Base-by-base conservation (phyloP, 2,113 vertebrate species). In the Canis aureus region DNA sequence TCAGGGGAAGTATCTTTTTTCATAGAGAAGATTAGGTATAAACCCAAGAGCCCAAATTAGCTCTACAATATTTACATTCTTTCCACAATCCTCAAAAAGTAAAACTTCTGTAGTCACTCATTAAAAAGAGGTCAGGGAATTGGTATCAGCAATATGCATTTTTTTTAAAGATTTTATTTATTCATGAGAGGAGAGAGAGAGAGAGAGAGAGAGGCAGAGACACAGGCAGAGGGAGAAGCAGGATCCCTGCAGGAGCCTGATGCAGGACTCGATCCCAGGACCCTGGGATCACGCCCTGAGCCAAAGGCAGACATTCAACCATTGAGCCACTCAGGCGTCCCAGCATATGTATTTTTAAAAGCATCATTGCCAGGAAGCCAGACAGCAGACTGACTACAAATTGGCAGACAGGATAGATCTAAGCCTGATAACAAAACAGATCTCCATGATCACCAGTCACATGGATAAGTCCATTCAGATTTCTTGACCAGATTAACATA, bases 41-140 rank as follows among this genome's bases (percentile, higher is more conserved):
- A 86, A 76, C 5, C 10, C 57, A 79, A 83, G 35, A 49, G 17
- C 29, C 64, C 43, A 78, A 38, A 51, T 64, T 32, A 73, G 88
- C 64, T 92, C 89, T 43, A 84, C 57, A 73, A 38, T 73, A 11
- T 38, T 38, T 23, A 74, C 17, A 35, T 82, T 51, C 57, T 94
- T 84, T 94, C 92, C 69, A 96, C 79, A 91, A 83, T 49, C 29
- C 32, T 88, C 57, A 79, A 71, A 67, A 89, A 88, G n/a, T 15
- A 12, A 20, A 62, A 78, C 6, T 8, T 38, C 6, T 16, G 29
- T 59, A 73, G 55, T 13, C 80, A 29, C 12, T 76, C 27, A 29
- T 51, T 32, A 69, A 49, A 89, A 93, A 71, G 55, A 73, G 81
- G 38, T 11, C 17, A 13, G 60, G n/a, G 27, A 69, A 76, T 79